phyloP scores from a whole-genome alignment of 2,797 vertebrate species.

The Scolopax rusticola region DNA sequence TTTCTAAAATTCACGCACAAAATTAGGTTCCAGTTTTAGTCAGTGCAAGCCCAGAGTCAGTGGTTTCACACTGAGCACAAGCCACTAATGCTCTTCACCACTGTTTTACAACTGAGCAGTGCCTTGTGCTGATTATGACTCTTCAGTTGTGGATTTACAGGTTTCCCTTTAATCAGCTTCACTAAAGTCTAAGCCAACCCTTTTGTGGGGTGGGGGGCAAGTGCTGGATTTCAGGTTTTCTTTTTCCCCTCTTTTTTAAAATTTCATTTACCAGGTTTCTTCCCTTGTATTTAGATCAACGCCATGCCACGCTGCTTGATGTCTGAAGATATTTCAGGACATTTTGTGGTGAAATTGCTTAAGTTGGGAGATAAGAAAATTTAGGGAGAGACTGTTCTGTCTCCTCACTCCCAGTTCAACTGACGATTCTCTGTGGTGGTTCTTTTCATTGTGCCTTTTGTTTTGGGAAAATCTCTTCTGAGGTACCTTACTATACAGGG shows the following conservation, averaged over 20 bases:
- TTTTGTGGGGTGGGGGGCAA: neutral
- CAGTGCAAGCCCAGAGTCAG: neutral
- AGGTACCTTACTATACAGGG: slow-evolving; percentile 53
- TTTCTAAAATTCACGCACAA: neutral
- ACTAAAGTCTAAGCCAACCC: neutral
- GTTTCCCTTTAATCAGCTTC: slow-evolving; percentile 12
- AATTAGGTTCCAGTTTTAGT: neutral
- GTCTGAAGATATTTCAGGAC: slow-evolving; percentile 23
- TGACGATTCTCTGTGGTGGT: neutral
- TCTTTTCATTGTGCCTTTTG: slow-evolving; percentile 48
- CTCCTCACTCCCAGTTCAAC: neutral
- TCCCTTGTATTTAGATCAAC: neutral
- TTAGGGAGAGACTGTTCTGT: neutral
- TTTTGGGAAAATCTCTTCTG: slow-evolving; percentile 54
- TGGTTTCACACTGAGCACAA: neutral
- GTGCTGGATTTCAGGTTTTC: neutral
- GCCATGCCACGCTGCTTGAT: neutral
- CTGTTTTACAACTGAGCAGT: neutral
- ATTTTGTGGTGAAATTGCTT: slow-evolving; percentile 29
- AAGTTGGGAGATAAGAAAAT: slow-evolving; percentile 26
- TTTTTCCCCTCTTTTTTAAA: neutral
- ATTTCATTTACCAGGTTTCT: neutral
- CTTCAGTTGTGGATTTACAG: neutral
- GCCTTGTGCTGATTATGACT: neutral
- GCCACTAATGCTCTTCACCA: neutral